These are phyloP conservation scores for Periphyllus acericola DNA, from an alignment of 2,888 invertebrate species.

Conservation along the genomic window DNA sequence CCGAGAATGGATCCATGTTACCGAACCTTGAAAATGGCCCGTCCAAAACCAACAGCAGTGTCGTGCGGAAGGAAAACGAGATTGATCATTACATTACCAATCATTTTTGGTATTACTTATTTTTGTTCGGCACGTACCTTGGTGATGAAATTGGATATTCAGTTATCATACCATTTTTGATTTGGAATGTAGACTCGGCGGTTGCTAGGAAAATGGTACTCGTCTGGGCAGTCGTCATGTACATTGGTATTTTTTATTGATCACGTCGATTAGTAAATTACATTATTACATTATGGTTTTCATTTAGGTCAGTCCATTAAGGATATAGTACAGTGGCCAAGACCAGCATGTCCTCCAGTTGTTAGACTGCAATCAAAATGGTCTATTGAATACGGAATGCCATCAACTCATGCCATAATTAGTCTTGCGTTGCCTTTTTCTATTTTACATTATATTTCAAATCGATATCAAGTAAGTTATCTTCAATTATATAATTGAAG, in stretches of 20 bases:
- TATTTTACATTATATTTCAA: conserved; percentile 81
- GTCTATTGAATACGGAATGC: conserved; percentile 94
- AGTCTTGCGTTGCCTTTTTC: conserved; percentile 89
- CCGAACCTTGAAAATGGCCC: conserved; percentile 65
- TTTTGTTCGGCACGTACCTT: conserved; percentile 84
- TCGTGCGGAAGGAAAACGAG: conserved; percentile 60
- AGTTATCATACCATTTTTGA: conserved; percentile 91
- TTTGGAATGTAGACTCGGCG: conserved; percentile 92
- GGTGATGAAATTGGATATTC: conserved; percentile 93
- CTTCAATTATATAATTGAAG: not conserved
- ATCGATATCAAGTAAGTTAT: conserved; percentile 75
- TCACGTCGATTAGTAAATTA: not conserved
- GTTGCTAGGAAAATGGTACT: conserved; percentile 84
- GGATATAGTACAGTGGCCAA: conserved; percentile 86
- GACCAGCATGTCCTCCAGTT: conserved; percentile 85
- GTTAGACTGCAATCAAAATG: conserved; percentile 86
- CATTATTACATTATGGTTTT: conserved; percentile 15
- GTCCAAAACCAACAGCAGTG: conserved; percentile 67
- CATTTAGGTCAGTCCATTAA: conserved; percentile 83
- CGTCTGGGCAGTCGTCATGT: conserved; percentile 86
- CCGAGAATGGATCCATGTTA: conserved; percentile 63
- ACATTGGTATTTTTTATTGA: conserved; percentile 74
- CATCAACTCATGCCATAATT: conserved; percentile 94
- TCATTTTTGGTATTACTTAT: conserved; percentile 85
- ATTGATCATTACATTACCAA: conserved; percentile 72